Conservation (phyloP, 2,113 vertebrate genomes). For the Hydropotes inermis region DNA sequence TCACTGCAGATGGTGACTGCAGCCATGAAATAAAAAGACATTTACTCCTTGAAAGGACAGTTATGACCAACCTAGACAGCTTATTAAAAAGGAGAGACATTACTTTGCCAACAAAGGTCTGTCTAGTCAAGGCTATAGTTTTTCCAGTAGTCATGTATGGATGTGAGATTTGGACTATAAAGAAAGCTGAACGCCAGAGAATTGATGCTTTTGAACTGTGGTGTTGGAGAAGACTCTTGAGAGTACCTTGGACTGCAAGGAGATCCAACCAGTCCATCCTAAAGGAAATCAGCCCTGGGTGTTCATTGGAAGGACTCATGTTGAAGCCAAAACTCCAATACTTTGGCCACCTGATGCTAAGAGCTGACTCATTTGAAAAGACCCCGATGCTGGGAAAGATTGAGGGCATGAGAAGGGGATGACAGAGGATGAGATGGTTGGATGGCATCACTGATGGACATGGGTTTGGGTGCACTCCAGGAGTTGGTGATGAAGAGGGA, state of each 20-base stretch:
- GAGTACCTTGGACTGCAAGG: not conserved
- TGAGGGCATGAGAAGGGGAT: not conserved
- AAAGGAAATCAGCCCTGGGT: not conserved
- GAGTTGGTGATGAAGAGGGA: not conserved
- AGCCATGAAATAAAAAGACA: not conserved
- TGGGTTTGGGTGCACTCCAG: not conserved
- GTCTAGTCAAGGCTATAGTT: not conserved
- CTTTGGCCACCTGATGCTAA: not conserved
- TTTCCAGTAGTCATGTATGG: not conserved
- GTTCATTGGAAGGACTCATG: not conserved
- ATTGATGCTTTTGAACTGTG: not conserved
- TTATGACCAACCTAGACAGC: not conserved
- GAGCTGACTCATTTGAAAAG: not conserved
- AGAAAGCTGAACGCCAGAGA: accelerated
- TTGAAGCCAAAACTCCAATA: not conserved
- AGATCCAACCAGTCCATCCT: not conserved
- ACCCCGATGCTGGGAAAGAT: not conserved
- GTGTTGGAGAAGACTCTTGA: not conserved
- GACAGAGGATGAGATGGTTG: not conserved
- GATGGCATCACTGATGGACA: not conserved
- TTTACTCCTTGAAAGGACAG: not conserved
- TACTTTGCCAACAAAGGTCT: not conserved
- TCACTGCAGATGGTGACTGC: not conserved
- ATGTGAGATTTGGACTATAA: not conserved
- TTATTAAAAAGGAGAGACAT: not conserved